Base-by-base conservation (phyloP, 2,797 vertebrate genomes). In the Brotogeris chrysoptera region DNA sequence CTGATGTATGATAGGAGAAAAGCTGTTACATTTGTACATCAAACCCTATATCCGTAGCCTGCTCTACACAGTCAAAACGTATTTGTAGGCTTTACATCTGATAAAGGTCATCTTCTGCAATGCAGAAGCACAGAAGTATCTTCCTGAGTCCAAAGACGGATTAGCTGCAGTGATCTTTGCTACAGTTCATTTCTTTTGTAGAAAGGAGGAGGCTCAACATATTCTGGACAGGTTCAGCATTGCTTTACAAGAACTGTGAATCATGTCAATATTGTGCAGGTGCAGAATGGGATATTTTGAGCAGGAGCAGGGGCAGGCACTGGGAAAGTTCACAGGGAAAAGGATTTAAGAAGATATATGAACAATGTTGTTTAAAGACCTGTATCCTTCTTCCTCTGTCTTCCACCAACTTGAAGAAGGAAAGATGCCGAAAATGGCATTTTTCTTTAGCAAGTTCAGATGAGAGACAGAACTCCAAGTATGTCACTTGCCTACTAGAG, bases 101-200 rank as follows among this genome's bases (percentile, higher is more conserved):
- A 91, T 88, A 95, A 96, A 96, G 87, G 91, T 95, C 91, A 88
- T 90, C 70, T 92, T 93, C 69, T 72, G 88, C 91, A 96, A 92
- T 32, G 53, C 82, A 91, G 77, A 93, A 50, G 85, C 91, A 82
- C 53, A 81, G 89, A 90, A 92, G 65, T 87, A 91, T 79, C 76
- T 91, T 94, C 39, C 46, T 38, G 80, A 88, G n/a, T 90, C 66
- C 83, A 76, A 71, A 86, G 81, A 91, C 27, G 74, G 78, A 90
- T 92, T 74, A 76, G 55, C 49, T 92, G 36, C 76, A 93, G 28
- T 69, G 44, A 88, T 92, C 61, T 88, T 88, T 95, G 53, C 69
- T 90, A 47, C 65, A 80, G 43, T 72, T 94, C n/a, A 61, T 92
- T 87, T 82, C 59, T 86, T 94, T 68, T 41, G 16, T 61, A 83